Conservation (phyloP, 2,113 vertebrate species). For the Rissa tridactyla region DNA sequence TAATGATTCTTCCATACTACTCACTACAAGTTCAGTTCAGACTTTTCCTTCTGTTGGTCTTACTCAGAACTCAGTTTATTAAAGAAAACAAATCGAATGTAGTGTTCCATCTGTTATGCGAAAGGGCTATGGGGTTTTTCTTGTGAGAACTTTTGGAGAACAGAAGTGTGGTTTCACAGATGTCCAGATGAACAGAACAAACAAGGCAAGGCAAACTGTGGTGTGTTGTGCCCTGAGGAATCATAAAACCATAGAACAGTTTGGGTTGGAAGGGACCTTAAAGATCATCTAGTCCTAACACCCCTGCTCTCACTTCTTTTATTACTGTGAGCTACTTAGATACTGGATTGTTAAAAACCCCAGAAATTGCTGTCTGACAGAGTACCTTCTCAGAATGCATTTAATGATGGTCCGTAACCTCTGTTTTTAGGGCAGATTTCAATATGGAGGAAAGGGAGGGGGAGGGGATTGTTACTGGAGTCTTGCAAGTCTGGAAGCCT, state of each 20-base stretch:
- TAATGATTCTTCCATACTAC: neutral
- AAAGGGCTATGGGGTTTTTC: neutral
- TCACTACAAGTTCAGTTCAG: neutral
- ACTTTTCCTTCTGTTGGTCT: neutral
- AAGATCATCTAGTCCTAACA: too few relatives aligned
- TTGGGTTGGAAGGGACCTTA: too few relatives aligned
- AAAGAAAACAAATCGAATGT: neutral
- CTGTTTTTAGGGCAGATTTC: slow-evolving; percentile 1
- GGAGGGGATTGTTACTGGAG: neutral
- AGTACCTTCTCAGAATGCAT: neutral
- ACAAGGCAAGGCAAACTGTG: neutral
- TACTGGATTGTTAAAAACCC: neutral
- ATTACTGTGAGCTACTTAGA: neutral
- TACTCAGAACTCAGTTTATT: neutral
- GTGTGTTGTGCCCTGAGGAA: neutral
- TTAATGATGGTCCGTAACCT: neutral
- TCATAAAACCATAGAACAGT: too few relatives aligned
- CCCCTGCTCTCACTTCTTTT: neutral
- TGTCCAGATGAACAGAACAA: neutral
- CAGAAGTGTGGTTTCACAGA: neutral
- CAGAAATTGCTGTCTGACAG: neutral
- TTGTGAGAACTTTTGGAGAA: neutral
- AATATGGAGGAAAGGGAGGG: neutral
- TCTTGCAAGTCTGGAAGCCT: neutral
- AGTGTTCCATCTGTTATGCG: neutral